phyloP scores from a whole-genome alignment of 2,888 invertebrate species.

The Anoplius nigerrimus region DNA sequence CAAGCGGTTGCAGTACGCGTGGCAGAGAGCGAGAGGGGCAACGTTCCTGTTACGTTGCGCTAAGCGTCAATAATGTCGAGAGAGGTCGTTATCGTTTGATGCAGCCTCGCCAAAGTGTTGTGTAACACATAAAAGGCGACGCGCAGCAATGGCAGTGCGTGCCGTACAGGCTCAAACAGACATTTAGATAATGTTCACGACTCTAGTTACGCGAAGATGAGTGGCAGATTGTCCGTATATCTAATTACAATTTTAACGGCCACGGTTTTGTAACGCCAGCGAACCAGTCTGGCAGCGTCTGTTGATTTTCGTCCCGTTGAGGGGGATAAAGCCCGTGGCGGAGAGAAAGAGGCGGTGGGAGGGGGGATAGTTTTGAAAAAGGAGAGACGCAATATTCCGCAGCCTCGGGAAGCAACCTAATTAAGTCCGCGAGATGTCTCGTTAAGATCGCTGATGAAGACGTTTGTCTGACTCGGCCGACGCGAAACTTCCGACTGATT shows the following conservation, averaged over 20 bases:
- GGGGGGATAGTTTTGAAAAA: background rate
- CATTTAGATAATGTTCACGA: slow-evolving; percentile 55
- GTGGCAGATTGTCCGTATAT: slow-evolving; percentile 51
- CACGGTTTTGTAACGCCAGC: background rate
- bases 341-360: background rate
- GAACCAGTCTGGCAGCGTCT: no score
- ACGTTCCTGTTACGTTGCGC: background rate
- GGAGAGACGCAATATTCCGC: slow-evolving; percentile 15
- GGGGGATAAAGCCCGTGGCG: slow-evolving; percentile 33
- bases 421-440: slow-evolving; percentile 56
- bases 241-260: slow-evolving; percentile 55
- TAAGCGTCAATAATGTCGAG: no score
- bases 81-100: slow-evolving; percentile 13
- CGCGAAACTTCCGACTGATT: slow-evolving; percentile 41
- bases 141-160: background rate
- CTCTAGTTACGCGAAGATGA: slow-evolving; percentile 44
- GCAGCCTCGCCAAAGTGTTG: slow-evolving; percentile 1
- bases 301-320: slow-evolving; percentile 29
- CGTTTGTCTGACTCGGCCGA: slow-evolving; percentile 47
- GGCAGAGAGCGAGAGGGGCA: slow-evolving; percentile 1
- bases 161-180: slow-evolving; percentile 39
- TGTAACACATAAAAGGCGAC: background rate
- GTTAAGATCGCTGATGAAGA: slow-evolving; percentile 58
- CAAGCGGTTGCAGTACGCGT: background rate
- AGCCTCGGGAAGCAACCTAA: slow-evolving; percentile 44